Evolutionary conservation across 2,888 invertebrate species (phyloP), one percentile per base, ranked within the genome.

Genomic region (Pyrocoelia pectoralis): DNA sequence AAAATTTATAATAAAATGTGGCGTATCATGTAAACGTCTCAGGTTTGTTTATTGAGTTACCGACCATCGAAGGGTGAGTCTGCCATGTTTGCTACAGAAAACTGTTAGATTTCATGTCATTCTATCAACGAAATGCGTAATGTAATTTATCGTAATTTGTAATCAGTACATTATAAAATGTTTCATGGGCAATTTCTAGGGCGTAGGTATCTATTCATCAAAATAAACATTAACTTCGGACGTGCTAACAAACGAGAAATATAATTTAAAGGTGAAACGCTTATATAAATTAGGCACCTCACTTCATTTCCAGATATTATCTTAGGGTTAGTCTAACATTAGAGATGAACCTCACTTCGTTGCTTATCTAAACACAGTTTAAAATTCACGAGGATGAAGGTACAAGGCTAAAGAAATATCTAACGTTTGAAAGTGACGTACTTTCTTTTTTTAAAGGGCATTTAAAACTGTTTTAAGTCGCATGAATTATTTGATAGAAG

Each of bases 221-320:
- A 58, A 58, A 15, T n/a, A 51, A 58, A 58, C 43, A 41, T 46
- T 51, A 52, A 58, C 18, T 14, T 46, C 24, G 18, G 19, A 28
- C 52, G 15, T 13, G 18, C 28, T 17, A 51, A 50, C 46, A 58
- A 58, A 58, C 51, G 51, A 51, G 52, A 58, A 58, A 52, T 51
- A 58, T 46, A 29, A 15, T 58, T 58, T 41, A 29, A 52, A 52
- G 58, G 58, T 58, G 50, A 56, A 61, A 50, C 13, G 56, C 51
- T 28, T 46, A 40, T 46, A 62, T 62, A 62, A 62, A 62, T 62
- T 62, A 53, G 48, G 28, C 46, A 15, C 41, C 41, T 4, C 62
- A 51, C 56, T 48, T 62, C 56, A 57, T 62, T 56, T 52, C 43
- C 46, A 62, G 62, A 62, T 62, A 62, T 53, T 62, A 62, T 62